Base-by-base conservation (phyloP, 2,888 invertebrate species). In the Aphodius granarius region DNA sequence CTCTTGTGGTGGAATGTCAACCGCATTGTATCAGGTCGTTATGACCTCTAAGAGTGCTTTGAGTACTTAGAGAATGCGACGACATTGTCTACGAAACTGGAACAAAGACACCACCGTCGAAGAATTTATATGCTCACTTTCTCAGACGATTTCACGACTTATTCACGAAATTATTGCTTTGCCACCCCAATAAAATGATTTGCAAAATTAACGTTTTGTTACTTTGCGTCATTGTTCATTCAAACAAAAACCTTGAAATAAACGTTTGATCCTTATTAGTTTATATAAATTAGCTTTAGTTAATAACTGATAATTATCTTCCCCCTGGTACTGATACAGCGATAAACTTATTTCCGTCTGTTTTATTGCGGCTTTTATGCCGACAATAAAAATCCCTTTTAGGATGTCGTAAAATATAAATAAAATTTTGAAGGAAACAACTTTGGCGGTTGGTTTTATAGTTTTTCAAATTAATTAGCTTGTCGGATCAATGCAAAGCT, bases 41-140 rank as follows among this genome's bases (percentile, higher is more conserved):
- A 79, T 79, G 77, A 78, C 78, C 77, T 78, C 72, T 76, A 75
- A 76, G 78, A 76, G 76, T 71, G 76, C 76, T 75, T 73, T 72
- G 78, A 77, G 75, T 74, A 74, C 74, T 77, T 72, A 63, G 73
- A 73, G 78, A 77, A 78, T 78, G 78, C 72, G 71, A 63, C 74
- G 66, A 68, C 68, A 68, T 68, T 68, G 68, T 68, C 68, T 68
- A 5, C 22, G 19, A 62, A 66, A 71, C 73, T 71, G 76, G 71
- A 71, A 21, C 68, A 68, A 68, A 68, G 68, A 20, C n/a, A 19
- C 68, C 21, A 20, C 68, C 19, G 21, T 20, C 68, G 22, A 68
- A 68, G 68, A 68, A 22, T 20, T 20, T 68, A 19, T 19, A 22
- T 68, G 22, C 22, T n/a, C 20, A 68, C 21, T 68, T 68, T 68